Percentiles rank a stretch among this genome's conserved stretches.
Evolutionary conservation across 2,797 vertebrate species (phyloP).

Genomic region (Falco naumanni): DNA sequence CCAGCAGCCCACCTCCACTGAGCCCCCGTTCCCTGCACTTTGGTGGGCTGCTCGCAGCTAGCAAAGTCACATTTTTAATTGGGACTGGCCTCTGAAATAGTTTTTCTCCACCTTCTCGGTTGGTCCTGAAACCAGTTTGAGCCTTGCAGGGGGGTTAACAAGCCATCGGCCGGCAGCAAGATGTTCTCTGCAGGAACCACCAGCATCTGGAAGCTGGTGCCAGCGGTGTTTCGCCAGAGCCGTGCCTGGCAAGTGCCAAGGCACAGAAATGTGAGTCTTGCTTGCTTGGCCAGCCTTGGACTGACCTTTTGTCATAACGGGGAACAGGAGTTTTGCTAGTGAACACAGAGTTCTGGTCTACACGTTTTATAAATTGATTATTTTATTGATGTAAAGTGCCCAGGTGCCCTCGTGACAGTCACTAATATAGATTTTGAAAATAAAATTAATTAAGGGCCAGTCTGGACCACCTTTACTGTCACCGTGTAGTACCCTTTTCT

Average conservation of each 20-base stretch:
- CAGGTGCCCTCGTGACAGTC: slow-evolving; percentile 60
- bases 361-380: slow-evolving; percentile 65
- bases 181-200: rapidly evolving
- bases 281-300: slow-evolving; percentile 61
- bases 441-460: slow-evolving; percentile 70
- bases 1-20: neutral
- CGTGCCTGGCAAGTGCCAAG: neutral
- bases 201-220: slow-evolving; percentile 26
- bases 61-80: neutral
- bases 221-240: neutral
- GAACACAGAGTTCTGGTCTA: slow-evolving; percentile 58
- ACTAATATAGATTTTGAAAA: slow-evolving; percentile 68
- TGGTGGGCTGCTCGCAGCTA: neutral
- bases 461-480: slow-evolving; percentile 66
- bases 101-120: neutral
- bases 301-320: slow-evolving; percentile 21
- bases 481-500: slow-evolving; percentile 38
- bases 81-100: neutral
- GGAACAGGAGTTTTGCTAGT: slow-evolving; percentile 47
- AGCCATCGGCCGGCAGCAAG: neutral
- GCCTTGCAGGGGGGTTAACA: neutral
- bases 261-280: neutral
- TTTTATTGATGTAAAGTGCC: slow-evolving; percentile 67
- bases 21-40: neutral
- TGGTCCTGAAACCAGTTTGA: neutral